Evolutionary conservation across 2,888 invertebrate species (phyloP).

Genomic region (Cephus nigrinus): DNA sequence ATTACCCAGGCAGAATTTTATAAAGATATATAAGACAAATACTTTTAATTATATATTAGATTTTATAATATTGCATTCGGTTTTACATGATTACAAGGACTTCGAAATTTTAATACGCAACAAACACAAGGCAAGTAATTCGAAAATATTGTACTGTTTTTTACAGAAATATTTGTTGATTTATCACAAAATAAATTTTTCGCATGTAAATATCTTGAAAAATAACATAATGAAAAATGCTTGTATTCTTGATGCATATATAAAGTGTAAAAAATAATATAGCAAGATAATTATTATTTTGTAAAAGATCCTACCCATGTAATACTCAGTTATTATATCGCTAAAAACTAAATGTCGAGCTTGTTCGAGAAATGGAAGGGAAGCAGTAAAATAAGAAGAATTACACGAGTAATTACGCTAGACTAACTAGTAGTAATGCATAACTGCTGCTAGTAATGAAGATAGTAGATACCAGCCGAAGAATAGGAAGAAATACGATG

Average conservation of each 20-base stretch:
- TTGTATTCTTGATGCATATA: no score
- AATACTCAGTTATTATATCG: neutral
- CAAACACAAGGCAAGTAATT: neutral
- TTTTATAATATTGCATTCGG: no score
- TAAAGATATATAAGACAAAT: neutral
- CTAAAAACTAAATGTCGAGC: neutral
- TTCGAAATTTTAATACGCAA: neutral
- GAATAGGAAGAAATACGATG: neutral
- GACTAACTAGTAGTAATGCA: neutral
- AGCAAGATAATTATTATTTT: neutral
- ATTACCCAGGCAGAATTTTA: neutral
- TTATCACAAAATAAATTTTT: neutral
- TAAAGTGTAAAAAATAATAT: neutral
- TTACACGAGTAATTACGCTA: neutral
- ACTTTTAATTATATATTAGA: no score
- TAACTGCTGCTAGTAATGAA: neutral
- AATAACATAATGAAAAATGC: no score
- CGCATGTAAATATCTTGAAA: no score
- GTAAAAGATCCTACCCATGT: neutral
- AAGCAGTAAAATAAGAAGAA: neutral
- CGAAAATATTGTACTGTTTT: neutral
- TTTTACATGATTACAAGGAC: neutral
- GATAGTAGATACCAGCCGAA: neutral
- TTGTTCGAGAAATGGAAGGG: neutral
- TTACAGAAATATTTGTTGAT: neutral